Base-by-base conservation (phyloP, 2,888 invertebrate genomes). In the Cheiracanthium punctorium region DNA sequence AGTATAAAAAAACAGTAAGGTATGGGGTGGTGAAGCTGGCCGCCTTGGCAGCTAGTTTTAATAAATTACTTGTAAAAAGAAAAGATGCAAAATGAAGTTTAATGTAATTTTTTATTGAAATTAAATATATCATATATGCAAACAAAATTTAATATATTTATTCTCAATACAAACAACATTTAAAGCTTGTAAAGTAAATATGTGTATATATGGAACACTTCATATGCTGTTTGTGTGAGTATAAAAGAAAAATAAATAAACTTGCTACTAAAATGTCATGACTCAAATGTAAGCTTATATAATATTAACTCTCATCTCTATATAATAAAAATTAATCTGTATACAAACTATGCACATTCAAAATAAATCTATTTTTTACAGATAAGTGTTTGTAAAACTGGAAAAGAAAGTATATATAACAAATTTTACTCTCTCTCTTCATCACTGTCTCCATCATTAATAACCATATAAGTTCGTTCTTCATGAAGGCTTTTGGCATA, bases 401-500 rank as follows among this genome's bases (percentile, higher is more conserved):
- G 17, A 48, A 10, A 58, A 24, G 1, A n/a, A 7, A 7, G 4
- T 58, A 58, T 4, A 58, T 5, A 24, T 24, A 58, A 20, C 7
- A 4, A 7, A 17, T 48, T 30, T 65, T 67, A 82, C 30, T 84
- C 73, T 29, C 70, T 74, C 28, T 85, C 84, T 32, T 86, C 80
- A 29, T 80, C 88, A 33, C 74, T 73, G 1, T 75, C 80, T n/a
- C 88, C 89, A 58, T 89, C 88, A 30, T 76, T 76, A 29, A 88
- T 64, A 14, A 91, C 93, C 79, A 96, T 96, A 91, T 96, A 95
- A 90, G 94, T 93, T 88, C 94, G 93, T 93, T 97, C 97, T 91
- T 96, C 95, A 92, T 95, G 95, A 91, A 97, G 94, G 90, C 95
- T 95, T 91, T 96, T 95, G 80, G 97, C 97, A 92, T 96, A 96